Percentiles rank a stretch among this genome's conserved stretches.
Conservation (phyloP, 2,888 invertebrate genomes). For the Melanchra persicariae region DNA sequence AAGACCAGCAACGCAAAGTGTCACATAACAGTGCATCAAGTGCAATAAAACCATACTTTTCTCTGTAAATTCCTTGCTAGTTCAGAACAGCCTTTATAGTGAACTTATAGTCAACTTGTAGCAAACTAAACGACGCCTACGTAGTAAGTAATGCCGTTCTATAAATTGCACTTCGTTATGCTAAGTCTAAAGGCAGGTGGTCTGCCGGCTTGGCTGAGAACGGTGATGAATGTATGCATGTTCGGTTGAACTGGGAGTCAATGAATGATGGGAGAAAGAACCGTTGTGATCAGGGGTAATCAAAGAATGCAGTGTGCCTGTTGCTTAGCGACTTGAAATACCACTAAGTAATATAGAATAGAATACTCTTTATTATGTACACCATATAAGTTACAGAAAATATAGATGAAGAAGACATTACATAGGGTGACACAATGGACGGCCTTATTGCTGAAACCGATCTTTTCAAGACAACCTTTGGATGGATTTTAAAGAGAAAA, state of each 20-base stretch:
- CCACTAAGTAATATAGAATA: too few relatives aligned
- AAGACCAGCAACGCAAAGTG: constrained; percentile 30
- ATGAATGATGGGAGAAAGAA: constrained; percentile 41
- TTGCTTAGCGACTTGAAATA: background rate
- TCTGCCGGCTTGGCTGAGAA: constrained; percentile 69
- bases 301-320: background rate
- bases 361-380: too few relatives aligned
- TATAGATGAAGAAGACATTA: too few relatives aligned
- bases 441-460: too few relatives aligned
- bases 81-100: constrained; percentile 58
- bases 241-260: constrained; percentile 30
- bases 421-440: too few relatives aligned
- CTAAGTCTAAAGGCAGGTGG: constrained; percentile 85
- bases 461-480: too few relatives aligned
- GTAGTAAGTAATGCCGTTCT: constrained; percentile 71
- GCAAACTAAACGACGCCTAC: constrained; percentile 67
- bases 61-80: constrained; percentile 40
- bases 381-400: too few relatives aligned
- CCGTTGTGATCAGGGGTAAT: constrained; percentile 28
- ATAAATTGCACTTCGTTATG: constrained; percentile 88
- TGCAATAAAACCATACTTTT: constrained; percentile 59
- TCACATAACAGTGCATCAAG: constrained; percentile 52
- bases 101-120: constrained; percentile 49
- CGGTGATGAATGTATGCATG: constrained; percentile 63
- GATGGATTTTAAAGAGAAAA: too few relatives aligned